Percentiles rank a stretch among this genome's conserved stretches.
These are phyloP conservation scores for Cryptotis parvus DNA, from an alignment of 2,113 vertebrate species.

Conservation along the genomic window DNA sequence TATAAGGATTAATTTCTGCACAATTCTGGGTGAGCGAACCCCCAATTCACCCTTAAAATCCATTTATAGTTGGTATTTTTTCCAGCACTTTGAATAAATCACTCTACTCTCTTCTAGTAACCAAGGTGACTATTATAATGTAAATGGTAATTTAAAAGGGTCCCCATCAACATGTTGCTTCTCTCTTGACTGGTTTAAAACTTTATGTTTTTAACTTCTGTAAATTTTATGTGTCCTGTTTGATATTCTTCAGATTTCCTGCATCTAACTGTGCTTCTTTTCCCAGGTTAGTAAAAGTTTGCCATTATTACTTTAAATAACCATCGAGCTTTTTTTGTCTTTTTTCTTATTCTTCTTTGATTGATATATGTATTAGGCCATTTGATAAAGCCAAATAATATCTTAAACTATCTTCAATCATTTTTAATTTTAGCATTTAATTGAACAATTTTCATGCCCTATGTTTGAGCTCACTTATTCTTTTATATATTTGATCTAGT, in stretches of 20 bases:
- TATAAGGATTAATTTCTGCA: no score
- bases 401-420: background rate
- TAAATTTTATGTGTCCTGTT: background rate
- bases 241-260: background rate
- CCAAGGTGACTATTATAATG: background rate
- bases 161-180: background rate
- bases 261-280: background rate
- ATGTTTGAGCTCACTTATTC: background rate
- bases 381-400: background rate
- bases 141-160: background rate
- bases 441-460: background rate
- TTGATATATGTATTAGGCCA: background rate
- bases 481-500: background rate
- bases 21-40: no score
- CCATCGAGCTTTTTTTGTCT: background rate
- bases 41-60: no score
- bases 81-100: background rate
- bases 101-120: background rate
- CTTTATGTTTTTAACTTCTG: background rate
- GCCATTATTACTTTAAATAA: background rate
- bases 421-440: background rate
- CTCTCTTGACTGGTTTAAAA: background rate
- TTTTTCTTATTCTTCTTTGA: background rate
- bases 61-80: background rate
- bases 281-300: background rate